A percentile compares a stretch with the other conserved stretches of the same genome.
Evolutionary conservation across 2,888 invertebrate species (phyloP).

Genomic region (Diarsia brunnea): DNA sequence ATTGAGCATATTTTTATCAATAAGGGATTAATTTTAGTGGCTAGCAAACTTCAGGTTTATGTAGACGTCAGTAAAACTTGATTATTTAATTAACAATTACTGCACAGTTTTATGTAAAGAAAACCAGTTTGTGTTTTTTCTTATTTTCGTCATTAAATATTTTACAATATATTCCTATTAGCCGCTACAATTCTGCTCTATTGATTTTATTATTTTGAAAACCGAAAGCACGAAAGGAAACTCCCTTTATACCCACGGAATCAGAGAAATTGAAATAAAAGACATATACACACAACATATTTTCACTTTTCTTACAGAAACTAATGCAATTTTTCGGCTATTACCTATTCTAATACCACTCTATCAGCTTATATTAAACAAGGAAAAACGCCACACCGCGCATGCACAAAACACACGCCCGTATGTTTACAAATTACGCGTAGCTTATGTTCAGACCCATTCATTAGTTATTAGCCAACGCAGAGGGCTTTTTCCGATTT

Average conservation of each 20-base stretch:
- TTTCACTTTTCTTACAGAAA: background rate
- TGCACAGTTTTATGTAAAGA: background rate
- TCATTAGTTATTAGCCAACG: conserved; percentile 57
- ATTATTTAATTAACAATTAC: background rate
- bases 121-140: background rate
- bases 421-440: conserved; percentile 67
- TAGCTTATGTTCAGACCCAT: conserved; percentile 58
- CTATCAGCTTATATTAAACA: fast-evolving
- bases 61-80: background rate
- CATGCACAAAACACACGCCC: conserved; percentile 15
- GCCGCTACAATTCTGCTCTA: background rate
- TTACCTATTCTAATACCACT: background rate
- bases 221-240: background rate
- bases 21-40: background rate
- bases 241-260: background rate
- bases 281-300: background rate
- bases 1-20: background rate
- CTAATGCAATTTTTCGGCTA: background rate
- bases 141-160: background rate
- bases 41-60: background rate
- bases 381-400: conserved; percentile 18
- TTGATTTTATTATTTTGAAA: background rate
- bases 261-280: background rate
- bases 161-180: background rate
- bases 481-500: conserved; percentile 61